Conservation (phyloP, 2,113 vertebrate species). For the Bombycilla garrulus region DNA sequence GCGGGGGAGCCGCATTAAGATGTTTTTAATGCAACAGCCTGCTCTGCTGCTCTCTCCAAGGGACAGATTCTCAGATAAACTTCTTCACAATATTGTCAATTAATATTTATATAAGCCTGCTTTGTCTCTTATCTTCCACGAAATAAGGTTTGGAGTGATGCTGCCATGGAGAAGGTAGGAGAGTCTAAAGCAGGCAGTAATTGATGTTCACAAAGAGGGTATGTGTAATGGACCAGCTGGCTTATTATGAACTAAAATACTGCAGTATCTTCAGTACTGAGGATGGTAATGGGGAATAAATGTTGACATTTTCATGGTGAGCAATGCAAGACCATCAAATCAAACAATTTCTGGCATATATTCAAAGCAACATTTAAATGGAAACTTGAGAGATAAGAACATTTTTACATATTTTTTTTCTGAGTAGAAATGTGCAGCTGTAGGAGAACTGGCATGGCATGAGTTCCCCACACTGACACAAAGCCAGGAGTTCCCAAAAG, state of each 20-base stretch:
- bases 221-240: constrained; percentile 53
- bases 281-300: constrained; percentile 11
- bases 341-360: constrained; percentile 56
- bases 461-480: not conserved
- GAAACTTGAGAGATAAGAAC: constrained; percentile 33
- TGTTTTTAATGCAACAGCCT: not conserved
- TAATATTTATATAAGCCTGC: constrained; percentile 46
- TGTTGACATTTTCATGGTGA: constrained; percentile 60
- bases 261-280: constrained; percentile 43
- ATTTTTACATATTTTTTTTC: constrained; percentile 36
- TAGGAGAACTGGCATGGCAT: not conserved
- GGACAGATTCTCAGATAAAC: constrained; percentile 20
- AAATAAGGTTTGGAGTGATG: constrained; percentile 27
- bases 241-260: constrained; percentile 33
- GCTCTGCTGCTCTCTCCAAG: constrained; percentile 4
- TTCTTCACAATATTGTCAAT: constrained; percentile 34
- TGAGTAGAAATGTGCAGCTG: not conserved
- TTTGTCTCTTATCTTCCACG: constrained; percentile 11
- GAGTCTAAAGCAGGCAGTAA: constrained; percentile 45
- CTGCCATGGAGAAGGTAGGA: constrained; percentile 20
- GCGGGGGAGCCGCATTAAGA: not conserved
- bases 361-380: constrained; percentile 52
- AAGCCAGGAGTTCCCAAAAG: not conserved
- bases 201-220: constrained; percentile 21
- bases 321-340: constrained; percentile 55